Percentiles rank a stretch among this genome's conserved stretches.
phyloP scores from a whole-genome alignment of 2,888 invertebrate species.

The Cetonia aurata region DNA sequence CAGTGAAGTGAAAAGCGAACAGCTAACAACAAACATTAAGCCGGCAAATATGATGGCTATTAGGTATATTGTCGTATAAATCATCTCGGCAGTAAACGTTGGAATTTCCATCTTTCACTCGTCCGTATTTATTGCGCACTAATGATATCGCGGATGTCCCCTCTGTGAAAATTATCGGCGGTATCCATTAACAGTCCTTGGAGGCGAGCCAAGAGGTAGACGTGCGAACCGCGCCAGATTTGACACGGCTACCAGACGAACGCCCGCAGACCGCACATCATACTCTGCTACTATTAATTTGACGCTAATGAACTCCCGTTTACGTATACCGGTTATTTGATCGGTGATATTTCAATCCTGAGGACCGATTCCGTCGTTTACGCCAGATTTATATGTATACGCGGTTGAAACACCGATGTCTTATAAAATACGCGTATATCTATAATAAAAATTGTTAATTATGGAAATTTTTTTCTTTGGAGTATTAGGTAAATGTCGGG shows the following conservation, averaged over 20 bases:
- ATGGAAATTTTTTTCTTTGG: too few relatives aligned
- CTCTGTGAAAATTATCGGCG: slow-evolving; percentile 25
- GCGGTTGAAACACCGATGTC: too few relatives aligned
- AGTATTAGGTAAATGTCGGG: too few relatives aligned
- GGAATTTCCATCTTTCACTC: not conserved
- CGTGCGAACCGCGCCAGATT: slow-evolving; percentile 16
- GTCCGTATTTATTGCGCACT: slow-evolving; percentile 33
- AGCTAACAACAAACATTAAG: too few relatives aligned
- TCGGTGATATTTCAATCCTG: slow-evolving; percentile 20
- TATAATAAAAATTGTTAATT: too few relatives aligned
- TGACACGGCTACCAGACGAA: slow-evolving; percentile 11
- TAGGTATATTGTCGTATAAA: not conserved
- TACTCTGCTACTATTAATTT: slow-evolving; percentile 35
- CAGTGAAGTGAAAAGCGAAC: too few relatives aligned
- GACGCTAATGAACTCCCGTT: slow-evolving; percentile 34
- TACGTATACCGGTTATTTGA: slow-evolving; percentile 7
- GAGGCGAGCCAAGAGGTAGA: slow-evolving; percentile 18
- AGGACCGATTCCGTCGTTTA: too few relatives aligned
- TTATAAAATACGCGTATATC: too few relatives aligned
- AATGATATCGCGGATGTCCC: slow-evolving; percentile 34
- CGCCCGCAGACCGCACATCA: not conserved
- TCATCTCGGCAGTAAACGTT: not conserved
- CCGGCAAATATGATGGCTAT: not conserved
- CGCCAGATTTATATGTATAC: too few relatives aligned
- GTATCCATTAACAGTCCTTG: slow-evolving; percentile 26